Evolutionary conservation across 2,888 invertebrate genomes (phyloP), one percentile per base, ranked within the genome.

Genomic region (Melinaea menophilus): DNA sequence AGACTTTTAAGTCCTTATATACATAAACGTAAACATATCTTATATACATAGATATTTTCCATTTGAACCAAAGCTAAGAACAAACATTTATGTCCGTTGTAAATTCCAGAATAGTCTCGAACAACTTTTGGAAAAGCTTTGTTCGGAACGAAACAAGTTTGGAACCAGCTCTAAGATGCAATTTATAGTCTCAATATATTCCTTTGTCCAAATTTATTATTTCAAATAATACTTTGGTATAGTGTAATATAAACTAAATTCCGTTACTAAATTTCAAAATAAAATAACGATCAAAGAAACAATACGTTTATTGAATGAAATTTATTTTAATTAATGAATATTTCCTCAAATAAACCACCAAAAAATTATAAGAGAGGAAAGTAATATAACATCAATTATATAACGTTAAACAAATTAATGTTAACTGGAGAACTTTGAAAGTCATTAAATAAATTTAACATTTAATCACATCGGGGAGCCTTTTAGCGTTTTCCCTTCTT

Each of bases 401-500:
- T 5, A 9, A 41, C 41, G 41, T 41, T 41, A 11, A 41, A 9
- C 2, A 41, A 41, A 41, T 41, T 5, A 41, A 41, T 9, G 2
- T 9, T 9, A 41, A 41, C 41, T 41, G 3, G 41, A 9, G 41
- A 5, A 9, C 41, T 41, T 9, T 9, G 9, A 9, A 2, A 41
- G 7, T 41, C 9, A 11, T 41, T 5, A 9, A 41, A 41, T 41
- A 3, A 9, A 41, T 41, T 41, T 11, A 3, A 41, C 41, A 41
- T 11, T 41, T 9, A 5, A 9, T 41, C 3, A 9, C 41, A 9
- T 9, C 11, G 7, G 9, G 7, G 41, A 5, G 9, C 1, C 11
- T 9, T 57, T 72, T 78, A 86, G 66, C 83, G 93, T 90, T 84
- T 95, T 58, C 95, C 95, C 76, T 95, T 96, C 82, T 95, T 96